Base-by-base conservation (phyloP, 2,797 vertebrate species). In the Lepilemur septentrionalis region DNA sequence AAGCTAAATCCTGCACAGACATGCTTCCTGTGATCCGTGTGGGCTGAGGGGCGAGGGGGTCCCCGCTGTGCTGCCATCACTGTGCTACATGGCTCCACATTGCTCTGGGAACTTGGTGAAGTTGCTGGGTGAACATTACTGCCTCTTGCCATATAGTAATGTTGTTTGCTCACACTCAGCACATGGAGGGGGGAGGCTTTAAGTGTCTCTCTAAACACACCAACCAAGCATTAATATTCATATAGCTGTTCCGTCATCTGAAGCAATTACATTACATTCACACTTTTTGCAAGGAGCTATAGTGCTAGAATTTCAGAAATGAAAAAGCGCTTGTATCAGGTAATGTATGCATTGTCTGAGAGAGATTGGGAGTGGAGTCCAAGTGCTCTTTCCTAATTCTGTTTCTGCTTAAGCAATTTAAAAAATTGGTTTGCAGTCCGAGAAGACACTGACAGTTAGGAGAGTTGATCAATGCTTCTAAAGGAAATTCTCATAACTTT, bases 391-490 rank as follows among this genome's bases (percentile, higher is more conserved):
- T 65, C 52, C 73, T 73, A 88, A 75, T 88, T 85, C 12, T 89
- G 25, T 59, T 93, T 95, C 83, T 89, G 41, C 67, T 97, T 94
- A 87, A 89, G 75, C 52, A 63, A 15, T 91, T 91, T 38, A 30
- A 72, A 70, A 97, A 70, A 86, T 63, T 67, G 67, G 10, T 91
- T 85, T 96, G 25, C 11, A 57, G 70, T 91, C 52, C 38, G 57
- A 55, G 18, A 93, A 92, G 80, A 69, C 30, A 73, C 20, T 30
- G 7, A 25, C 14, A 69, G 30, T 95, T 48, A 85, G 80, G n/a
- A 43, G 43, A 76, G 46, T 73, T 80, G 70, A 65, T 30, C 52
- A 78, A 50, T 48, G 55, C 78, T 95, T 92, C 65, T 96, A 89
- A 83, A 91, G 81, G 57, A 86, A 92, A 89, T 80, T 89, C 9